Conservation (phyloP, 2,113 vertebrate genomes). For the Erythrocercus mccallii region DNA sequence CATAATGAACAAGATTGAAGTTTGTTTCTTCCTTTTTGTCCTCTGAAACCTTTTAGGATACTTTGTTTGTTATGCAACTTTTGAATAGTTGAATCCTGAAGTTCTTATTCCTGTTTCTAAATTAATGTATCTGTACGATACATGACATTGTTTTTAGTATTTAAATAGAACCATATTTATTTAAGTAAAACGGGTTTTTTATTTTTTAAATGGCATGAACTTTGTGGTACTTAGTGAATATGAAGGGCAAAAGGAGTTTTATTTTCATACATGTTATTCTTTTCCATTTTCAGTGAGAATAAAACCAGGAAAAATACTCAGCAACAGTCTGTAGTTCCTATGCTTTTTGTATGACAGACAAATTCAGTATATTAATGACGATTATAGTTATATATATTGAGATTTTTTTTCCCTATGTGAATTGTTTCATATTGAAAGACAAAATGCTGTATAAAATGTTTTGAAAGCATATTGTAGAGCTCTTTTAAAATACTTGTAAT, state of each 20-base stretch:
- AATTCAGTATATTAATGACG: conserved; percentile 15
- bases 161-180: conserved; percentile 24
- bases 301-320: background rate
- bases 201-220: background rate
- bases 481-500: conserved; percentile 67
- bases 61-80: background rate
- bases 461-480: conserved; percentile 61
- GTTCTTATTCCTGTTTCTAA: background rate
- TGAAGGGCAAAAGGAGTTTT: background rate
- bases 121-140: background rate
- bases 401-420: conserved; percentile 8
- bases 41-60: background rate
- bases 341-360: conserved; percentile 20
- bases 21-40: background rate
- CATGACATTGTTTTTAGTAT: background rate
- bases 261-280: background rate
- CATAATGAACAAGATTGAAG: background rate
- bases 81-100: background rate
- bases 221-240: background rate
- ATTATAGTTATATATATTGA: background rate
- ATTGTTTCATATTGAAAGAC: conserved; percentile 73
- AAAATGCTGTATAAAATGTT: conserved; percentile 59
- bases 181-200: background rate
- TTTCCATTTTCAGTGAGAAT: background rate
- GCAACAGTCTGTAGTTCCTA: background rate